Evolutionary conservation across 2,797 vertebrate species (phyloP), one percentile per base, ranked within the genome.

Genomic region (Hipposideros larvatus): DNA sequence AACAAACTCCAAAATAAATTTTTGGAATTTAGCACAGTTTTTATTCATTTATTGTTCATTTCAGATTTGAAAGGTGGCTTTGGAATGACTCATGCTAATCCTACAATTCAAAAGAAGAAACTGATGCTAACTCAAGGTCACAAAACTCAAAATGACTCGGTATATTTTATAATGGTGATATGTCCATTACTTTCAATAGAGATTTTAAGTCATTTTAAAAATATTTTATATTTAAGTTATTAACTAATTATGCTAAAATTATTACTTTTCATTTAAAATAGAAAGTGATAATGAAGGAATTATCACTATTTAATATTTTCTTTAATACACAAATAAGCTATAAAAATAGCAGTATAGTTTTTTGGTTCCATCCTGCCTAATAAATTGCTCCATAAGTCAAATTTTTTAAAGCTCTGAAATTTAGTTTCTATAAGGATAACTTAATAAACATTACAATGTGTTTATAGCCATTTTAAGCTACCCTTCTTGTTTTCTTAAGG

Each of bases 321-420:
- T 43, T 22, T 93, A 95, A 91, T 78, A 59, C 19, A 3, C 34
- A 92, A 86, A 88, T 84, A 7, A 85, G 14, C 53, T 84, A 7
- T 31, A 77, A 43, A 51, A 93, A 53, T 65, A 90, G 16, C 28
- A 90, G 87, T 15, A 53, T 37, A 88, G 55, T 43, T 89, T 90
- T 41, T 78, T 95, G 13, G 11, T 86, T 48, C n/a, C 85, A 5
- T 22, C 5, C 0, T 37, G 43, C 11, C 5, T 91, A 94, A 93
- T 91, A 94, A 66, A 53, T 70, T 85, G 3, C 16, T 88, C 22
- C 48, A 8, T 66, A 75, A 74, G 46, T 16, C 79, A 92, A 87
- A 55, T 80, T 71, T 90, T 41, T n/a, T 37, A 68, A 88, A 91
- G 0, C 80, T 28, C 7, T 63, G 9, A 95, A 90, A 68, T 97